Evolutionary conservation across 2,113 vertebrate species (phyloP), one percentile per base, ranked within the genome.

Genomic region (Hiodon alosoides): DNA sequence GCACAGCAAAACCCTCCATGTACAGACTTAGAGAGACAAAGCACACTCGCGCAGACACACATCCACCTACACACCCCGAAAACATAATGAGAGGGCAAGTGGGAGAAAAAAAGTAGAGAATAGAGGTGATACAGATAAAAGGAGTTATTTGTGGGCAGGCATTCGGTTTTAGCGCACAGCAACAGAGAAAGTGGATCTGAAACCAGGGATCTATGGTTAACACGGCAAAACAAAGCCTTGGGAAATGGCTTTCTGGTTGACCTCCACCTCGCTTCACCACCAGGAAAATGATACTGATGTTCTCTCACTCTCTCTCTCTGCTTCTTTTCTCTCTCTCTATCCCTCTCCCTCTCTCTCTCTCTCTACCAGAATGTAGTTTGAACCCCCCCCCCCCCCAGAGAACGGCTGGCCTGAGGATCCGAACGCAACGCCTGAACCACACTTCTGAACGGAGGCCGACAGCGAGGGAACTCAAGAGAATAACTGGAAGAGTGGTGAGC

Each of bases 211-310:
- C 54, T 57, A 17, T 48, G 46, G 60, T 66, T 71, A 70, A 76
- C 69, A 78, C 67, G 75, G 69, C 67, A 61, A 66, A 58, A 66
- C 77, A 79, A 79, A 77, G 77, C 75, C 66, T 72, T 9, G 60
- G 71, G 73, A 75, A 75, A 78, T 71, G 48, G 61, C 76, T 75
- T 69, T 31, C 59, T 78, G 76, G 73, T 72, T 59, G 61, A 75
- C 59, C 65, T 9, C 68, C 16, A 58, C 59, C 16, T 73, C 61
- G 57, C 17, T 68, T 54, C 54, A 16, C 11, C 59, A 31, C 13
- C 17, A 66, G 46, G 31, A 10, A 55, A 71, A 50, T 13, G 14
- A 16, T 6, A 17, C 52, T 53, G n/a, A 14, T 4, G 51, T 17
- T 2, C 7, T 14, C 50, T 69, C 16, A 7, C n/a, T 4, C 13